Percentiles rank a stretch among this genome's conserved stretches.
These are phyloP conservation scores for Alcis repandata DNA, from an alignment of 2,888 invertebrate species.

Conservation along the genomic window DNA sequence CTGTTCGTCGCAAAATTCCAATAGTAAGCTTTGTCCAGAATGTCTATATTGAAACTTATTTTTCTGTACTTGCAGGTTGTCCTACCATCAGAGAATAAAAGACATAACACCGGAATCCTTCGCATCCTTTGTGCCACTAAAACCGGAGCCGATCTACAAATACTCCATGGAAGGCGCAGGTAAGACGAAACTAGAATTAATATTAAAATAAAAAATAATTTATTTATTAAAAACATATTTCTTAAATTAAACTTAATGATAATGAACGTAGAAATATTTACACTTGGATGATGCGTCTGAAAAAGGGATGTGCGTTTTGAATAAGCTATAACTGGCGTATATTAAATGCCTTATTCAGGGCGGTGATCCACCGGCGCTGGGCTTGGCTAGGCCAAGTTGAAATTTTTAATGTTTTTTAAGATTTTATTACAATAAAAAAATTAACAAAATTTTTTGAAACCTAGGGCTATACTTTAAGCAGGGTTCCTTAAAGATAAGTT, in stretches of 20 bases:
- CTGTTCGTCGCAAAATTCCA: too few relatives aligned
- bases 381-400: too few relatives aligned
- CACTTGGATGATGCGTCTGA: slow-evolving; percentile 64
- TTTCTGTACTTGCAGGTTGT: slow-evolving; percentile 88
- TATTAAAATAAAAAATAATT: slow-evolving; percentile 52
- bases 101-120: slow-evolving; percentile 97
- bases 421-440: too few relatives aligned
- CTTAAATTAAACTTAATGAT: slow-evolving; percentile 72
- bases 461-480: too few relatives aligned
- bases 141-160: slow-evolving; percentile 95
- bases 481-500: too few relatives aligned
- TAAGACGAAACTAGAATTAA: slow-evolving; percentile 65
- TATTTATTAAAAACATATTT: slow-evolving; percentile 64
- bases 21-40: too few relatives aligned
- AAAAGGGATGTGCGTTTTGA: slow-evolving; percentile 47
- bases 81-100: slow-evolving; percentile 97
- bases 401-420: too few relatives aligned
- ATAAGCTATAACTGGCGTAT: slow-evolving; percentile 44
- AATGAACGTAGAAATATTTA: slow-evolving; percentile 77
- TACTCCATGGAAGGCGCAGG: slow-evolving; percentile 96
- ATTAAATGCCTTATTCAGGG: slow-evolving; percentile 68
- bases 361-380: too few relatives aligned
- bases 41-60: slow-evolving; percentile 1
- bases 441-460: too few relatives aligned
- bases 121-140: slow-evolving; percentile 92